phyloP scores from a whole-genome alignment of 2,113 vertebrate species.

The Chloropsis hardwickii region DNA sequence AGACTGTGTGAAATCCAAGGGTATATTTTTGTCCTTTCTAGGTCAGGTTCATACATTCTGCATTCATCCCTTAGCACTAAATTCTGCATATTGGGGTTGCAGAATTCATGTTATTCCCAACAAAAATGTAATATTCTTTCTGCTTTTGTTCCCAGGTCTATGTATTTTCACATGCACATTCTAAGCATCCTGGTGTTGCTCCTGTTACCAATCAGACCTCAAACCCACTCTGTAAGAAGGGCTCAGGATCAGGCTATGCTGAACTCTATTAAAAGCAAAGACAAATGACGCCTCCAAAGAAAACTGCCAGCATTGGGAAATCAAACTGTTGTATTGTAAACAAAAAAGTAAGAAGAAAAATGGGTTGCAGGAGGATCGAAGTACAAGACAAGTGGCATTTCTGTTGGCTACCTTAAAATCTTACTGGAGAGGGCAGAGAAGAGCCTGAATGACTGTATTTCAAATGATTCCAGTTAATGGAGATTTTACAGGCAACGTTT shows the following conservation, averaged over 20 bases:
- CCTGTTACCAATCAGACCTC: slow-evolving; percentile 71
- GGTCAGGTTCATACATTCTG: not conserved
- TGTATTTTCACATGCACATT: slow-evolving; percentile 93
- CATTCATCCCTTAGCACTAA: not conserved
- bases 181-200: slow-evolving; percentile 84
- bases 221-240: not conserved
- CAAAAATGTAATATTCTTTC: not conserved
- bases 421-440: slow-evolving; percentile 25
- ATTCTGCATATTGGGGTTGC: not conserved
- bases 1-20: not conserved
- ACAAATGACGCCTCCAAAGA: slow-evolving; percentile 54
- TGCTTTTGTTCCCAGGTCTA: slow-evolving; percentile 78
- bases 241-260: not conserved
- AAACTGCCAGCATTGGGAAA: not conserved
- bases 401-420: not conserved
- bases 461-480: not conserved
- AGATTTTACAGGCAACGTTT: slow-evolving; percentile 33
- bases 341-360: not conserved
- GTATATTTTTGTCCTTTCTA: not conserved
- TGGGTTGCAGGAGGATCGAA: not conserved
- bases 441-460: slow-evolving; percentile 29
- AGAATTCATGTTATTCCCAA: not conserved
- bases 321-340: not conserved
- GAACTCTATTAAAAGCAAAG: slow-evolving; percentile 65
- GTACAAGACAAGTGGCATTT: not conserved